phyloP scores from a whole-genome alignment of 1,140 invertebrate species.

The Vollenhovia emeryi region DNA sequence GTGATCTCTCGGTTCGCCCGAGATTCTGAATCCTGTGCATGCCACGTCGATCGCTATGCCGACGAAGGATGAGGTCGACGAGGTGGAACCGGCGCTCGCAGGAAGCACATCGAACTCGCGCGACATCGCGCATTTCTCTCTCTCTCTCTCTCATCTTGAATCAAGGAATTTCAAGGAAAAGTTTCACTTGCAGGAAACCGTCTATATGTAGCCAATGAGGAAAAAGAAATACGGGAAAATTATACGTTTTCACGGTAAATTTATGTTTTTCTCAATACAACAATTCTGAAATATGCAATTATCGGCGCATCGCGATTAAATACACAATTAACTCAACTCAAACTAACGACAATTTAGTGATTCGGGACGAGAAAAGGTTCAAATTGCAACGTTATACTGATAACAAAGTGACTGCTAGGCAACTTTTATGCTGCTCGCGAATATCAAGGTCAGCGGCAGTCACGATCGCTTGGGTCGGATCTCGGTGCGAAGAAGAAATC shows the following conservation, averaged over 20 bases:
- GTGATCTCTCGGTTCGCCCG: conserved; percentile 41
- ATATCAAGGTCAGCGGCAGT: conserved; percentile 23
- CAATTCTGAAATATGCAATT: not conserved
- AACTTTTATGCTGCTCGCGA: not conserved
- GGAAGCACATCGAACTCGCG: conserved; percentile 38
- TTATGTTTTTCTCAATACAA: not conserved
- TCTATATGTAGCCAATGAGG: not conserved
- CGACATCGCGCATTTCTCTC: not conserved
- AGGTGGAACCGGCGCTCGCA: conserved; percentile 5
- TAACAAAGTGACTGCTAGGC: not conserved
- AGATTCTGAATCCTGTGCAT: conserved; percentile 26
- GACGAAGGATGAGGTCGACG: conserved; percentile 22
- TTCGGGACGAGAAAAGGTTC: not conserved
- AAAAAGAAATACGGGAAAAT: not conserved
- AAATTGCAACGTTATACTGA: not conserved
- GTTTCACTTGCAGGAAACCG: not conserved
- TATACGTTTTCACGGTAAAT: not conserved
- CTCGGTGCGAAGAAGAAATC: conserved; percentile 26
- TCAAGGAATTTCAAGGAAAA: conserved; percentile 27
- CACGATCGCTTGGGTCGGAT: conserved; percentile 8
- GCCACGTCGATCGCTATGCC: conserved; percentile 24
- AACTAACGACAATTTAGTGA: not conserved
- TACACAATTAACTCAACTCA: not conserved
- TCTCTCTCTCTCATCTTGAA: not conserved
- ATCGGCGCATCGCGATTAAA: not conserved